Conservation (phyloP, 2,113 vertebrate genomes). For the Chloropsis hardwickii region DNA sequence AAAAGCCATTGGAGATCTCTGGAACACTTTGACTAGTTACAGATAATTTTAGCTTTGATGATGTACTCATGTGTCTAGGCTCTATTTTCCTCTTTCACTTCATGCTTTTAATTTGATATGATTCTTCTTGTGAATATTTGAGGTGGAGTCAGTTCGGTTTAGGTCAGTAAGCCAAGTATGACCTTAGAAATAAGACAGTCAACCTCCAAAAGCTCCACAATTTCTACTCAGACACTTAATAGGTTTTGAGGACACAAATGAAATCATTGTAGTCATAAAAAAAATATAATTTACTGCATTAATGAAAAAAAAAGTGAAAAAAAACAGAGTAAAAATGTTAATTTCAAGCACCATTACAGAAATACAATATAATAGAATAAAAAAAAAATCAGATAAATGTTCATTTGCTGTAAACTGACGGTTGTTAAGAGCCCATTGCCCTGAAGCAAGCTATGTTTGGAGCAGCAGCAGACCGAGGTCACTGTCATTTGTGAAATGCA, state of each 20-base stretch:
- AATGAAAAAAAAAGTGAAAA: slow-evolving; percentile 47
- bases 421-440: slow-evolving; percentile 44
- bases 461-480: slow-evolving; percentile 10
- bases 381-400: slow-evolving; percentile 32
- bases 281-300: slow-evolving; percentile 50
- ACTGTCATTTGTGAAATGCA: slow-evolving; percentile 24
- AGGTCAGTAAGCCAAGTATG: neutral
- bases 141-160: neutral
- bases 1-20: neutral
- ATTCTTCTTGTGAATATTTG: neutral
- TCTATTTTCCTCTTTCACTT: neutral
- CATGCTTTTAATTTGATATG: slow-evolving; percentile 1
- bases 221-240: slow-evolving; percentile 16
- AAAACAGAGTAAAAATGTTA: slow-evolving; percentile 28
- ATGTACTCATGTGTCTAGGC: neutral
- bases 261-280: neutral
- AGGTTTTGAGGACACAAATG: slow-evolving; percentile 11
- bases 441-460: slow-evolving; percentile 18
- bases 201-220: neutral
- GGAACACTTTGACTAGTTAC: neutral
- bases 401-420: slow-evolving; percentile 24
- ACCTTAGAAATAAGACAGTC: neutral
- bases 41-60: slow-evolving; percentile 12
- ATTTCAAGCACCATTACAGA: slow-evolving; percentile 64
- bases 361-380: slow-evolving; percentile 50